Base-by-base conservation (phyloP, 2,797 vertebrate genomes). In the Diplodus sargus region DNA sequence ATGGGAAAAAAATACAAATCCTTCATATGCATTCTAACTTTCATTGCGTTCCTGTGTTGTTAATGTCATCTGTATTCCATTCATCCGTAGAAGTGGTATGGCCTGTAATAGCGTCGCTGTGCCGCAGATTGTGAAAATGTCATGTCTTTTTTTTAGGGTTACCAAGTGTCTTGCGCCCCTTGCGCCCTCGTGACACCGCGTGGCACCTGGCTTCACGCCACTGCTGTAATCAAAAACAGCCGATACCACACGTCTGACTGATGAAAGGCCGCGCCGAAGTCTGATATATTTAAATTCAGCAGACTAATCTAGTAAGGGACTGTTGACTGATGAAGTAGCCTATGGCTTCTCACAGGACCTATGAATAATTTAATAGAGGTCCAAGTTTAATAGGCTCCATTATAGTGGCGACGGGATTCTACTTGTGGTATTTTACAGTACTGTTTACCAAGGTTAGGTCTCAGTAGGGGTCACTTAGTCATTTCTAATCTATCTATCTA, bases 201-300 rank as follows among this genome's bases (percentile, higher is more conserved):
- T 48, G 48, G 20, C 49, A 23, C 18, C 43, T 25, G 56, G 39
- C 72, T n/a, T 25, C 34, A 30, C 45, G n/a, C 47, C 54, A 54
- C 54, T 30, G 72, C 47, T 77, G 34, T 68, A 82, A 85, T 74
- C 60, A 84, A 76, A 76, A 15, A 57, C 34, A 56, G 73, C 58
- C 77, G 25, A 52, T 80, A 60, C 73, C 69, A 76, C 83, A 87
- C 42, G 61, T 83, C 45, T 86, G 88, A 85, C 76, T 80, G 83
- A 88, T 87, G 83, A 87, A 83, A 87, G 86, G 84, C 79, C 81
- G 78, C 66, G 71, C 53, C 48, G 60, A 71, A 80, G 82, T 78
- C 69, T 71, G 82, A 82, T 91, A 86, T 91, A 94, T 93, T 94
- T 93, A 92, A 92, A 91, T 88, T 89, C 86, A 88, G 77, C 80